Percentiles rank a stretch among this genome's conserved stretches.
Conservation (phyloP, 2,797 vertebrate genomes). For the Falco novaeseelandiae region DNA sequence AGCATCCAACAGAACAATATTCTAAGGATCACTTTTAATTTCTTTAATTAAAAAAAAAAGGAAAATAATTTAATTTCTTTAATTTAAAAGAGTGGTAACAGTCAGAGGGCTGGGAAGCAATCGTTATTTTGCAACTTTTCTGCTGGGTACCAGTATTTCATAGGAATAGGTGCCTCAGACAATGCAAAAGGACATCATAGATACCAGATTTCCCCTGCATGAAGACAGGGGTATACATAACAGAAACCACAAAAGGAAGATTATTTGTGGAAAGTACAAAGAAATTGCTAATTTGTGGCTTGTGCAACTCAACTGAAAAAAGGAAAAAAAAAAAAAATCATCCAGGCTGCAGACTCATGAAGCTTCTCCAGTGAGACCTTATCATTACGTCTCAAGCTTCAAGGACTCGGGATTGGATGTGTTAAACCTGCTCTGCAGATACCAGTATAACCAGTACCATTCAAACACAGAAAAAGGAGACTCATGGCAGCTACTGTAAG, state of each 20-base stretch:
- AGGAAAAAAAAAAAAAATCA: neutral
- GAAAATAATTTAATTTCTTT: neutral
- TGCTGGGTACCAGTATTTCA: neutral
- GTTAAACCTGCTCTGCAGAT: neutral
- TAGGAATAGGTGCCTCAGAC: neutral
- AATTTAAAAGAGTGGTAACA: neutral
- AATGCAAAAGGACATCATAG: neutral
- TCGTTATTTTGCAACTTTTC: neutral
- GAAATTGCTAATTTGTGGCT: neutral
- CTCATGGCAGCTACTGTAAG: neutral
- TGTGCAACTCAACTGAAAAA: neutral
- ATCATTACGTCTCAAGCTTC: neutral
- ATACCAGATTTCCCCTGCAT: neutral
- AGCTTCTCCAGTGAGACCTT: neutral
- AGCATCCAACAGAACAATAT: neutral
- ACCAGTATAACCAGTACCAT: neutral
- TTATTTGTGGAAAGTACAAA: neutral
- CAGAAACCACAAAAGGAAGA: neutral
- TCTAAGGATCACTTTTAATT: neutral
- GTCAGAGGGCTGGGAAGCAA: neutral
- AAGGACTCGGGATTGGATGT: neutral
- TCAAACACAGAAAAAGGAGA: neutral
- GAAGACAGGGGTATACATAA: neutral
- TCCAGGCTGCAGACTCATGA: neutral
- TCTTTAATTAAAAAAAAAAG: neutral